Base-by-base conservation (phyloP, 2,797 vertebrate genomes). In the Spea hammondii region DNA sequence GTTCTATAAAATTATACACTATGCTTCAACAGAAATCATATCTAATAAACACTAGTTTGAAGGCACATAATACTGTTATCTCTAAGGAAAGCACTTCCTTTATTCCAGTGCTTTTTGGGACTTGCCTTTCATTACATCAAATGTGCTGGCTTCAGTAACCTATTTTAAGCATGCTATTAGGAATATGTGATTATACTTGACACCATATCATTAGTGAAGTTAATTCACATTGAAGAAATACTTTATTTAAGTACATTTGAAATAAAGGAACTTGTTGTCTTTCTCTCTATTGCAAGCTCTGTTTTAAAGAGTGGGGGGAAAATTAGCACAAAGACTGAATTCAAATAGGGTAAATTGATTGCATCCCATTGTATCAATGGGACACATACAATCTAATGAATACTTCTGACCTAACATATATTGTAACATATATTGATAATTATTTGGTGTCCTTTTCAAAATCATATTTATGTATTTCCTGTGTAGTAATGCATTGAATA, bases 161-260 rank as follows among this genome's bases (percentile, higher is more conserved):
- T 86, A 85, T 88, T 86, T 72, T 88, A 87, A 87, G 87, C 88
- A 82, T 17, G 0, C 85, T 54, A 86, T 75, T 8, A 84, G 85
- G 77, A 88, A 85, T 85, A 84, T 91, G 87, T 85, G 88, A 90
- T 90, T 90, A 90, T 88, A 86, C 87, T 88, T 88, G 88, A 88
- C 88, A 86, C 87, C 85, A 13, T 88, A 77, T 87, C 87, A 89
- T 86, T 90, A 87, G 88, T 72, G 86, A 76, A 80, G 85, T 88
- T 82, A 88, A 76, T 83, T 83, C 87, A 47, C 85, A 84, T 46
- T 80, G 77, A 84, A 85, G 83, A 83, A 72, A 48, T n/a, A 55
- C 50, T 65, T n/a, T 72, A 13, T 78, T 65, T 48, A 74, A 79
- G 65, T 69, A 59, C 67, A 64, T 70, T 72, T 66, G 14, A 78